Evolutionary conservation across 2,113 vertebrate genomes (phyloP).

Genomic region (Ciconia stormi): DNA sequence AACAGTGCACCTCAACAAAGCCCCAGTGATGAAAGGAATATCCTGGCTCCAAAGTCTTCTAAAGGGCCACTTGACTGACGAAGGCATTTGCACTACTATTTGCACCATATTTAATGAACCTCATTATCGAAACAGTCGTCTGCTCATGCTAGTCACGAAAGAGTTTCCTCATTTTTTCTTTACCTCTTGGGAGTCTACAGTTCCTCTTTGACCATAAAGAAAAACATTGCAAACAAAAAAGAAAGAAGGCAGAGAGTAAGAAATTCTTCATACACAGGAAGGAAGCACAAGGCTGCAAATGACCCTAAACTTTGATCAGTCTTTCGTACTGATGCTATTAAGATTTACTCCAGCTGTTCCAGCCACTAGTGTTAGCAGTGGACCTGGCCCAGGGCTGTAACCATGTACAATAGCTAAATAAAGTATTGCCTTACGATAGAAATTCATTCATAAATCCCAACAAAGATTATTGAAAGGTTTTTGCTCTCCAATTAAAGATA

Average conservation of each 20-base stretch:
- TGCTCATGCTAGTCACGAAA: neutral
- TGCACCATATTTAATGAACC: slow-evolving; percentile 46
- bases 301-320: neutral
- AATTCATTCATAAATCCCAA: neutral
- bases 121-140: slow-evolving; percentile 9
- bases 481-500: neutral
- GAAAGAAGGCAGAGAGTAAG: neutral
- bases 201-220: neutral
- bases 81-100: slow-evolving; percentile 44
- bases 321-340: neutral
- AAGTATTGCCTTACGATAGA: neutral
- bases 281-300: slow-evolving; percentile 3
- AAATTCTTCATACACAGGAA: neutral
- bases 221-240: neutral
- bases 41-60: slow-evolving; percentile 35
- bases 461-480: neutral
- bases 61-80: slow-evolving; percentile 49
- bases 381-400: neutral
- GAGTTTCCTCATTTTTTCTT: neutral
- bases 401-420: neutral
- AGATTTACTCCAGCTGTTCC: neutral
- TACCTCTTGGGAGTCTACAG: neutral
- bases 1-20: slow-evolving; percentile 32
- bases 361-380: neutral
- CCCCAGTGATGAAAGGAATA: slow-evolving; percentile 49